These are phyloP conservation scores for Busseola fusca DNA, from an alignment of 2,888 invertebrate species.

Conservation along the genomic window DNA sequence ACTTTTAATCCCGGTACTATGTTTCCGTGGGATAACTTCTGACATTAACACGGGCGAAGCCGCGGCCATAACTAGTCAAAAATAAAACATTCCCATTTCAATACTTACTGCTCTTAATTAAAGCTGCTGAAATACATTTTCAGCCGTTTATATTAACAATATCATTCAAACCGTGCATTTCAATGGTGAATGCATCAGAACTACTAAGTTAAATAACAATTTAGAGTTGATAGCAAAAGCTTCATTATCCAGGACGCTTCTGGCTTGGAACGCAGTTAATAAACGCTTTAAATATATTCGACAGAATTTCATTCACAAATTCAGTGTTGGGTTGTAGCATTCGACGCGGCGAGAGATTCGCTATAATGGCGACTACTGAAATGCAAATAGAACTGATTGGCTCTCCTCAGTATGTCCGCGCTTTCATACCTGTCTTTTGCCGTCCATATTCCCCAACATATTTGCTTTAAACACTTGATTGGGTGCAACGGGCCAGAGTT, in stretches of 20 bases:
- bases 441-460: slow-evolving; percentile 50
- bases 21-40: not conserved
- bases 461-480: slow-evolving; percentile 57
- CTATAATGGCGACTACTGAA: slow-evolving; percentile 75
- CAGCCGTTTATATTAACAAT: slow-evolving; percentile 48
- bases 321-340: slow-evolving; percentile 57
- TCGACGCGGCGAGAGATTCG: slow-evolving; percentile 64
- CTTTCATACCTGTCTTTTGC: slow-evolving; percentile 61
- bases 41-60: not conserved
- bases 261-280: slow-evolving; percentile 70
- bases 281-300: slow-evolving; percentile 71
- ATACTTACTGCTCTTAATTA: slow-evolving; percentile 41
- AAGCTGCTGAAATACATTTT: slow-evolving; percentile 51
- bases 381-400: slow-evolving; percentile 81
- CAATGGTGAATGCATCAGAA: slow-evolving; percentile 64
- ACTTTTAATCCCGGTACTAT: not conserved
- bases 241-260: slow-evolving; percentile 68
- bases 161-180: slow-evolving; percentile 62
- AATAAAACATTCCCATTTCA: slow-evolving; percentile 38
- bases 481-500: slow-evolving; percentile 45
- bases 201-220: slow-evolving; percentile 71
- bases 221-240: slow-evolving; percentile 70
- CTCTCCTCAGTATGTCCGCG: slow-evolving; percentile 63
- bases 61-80: not conserved
- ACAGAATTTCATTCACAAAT: slow-evolving; percentile 71